Evolutionary conservation across 2,888 invertebrate species (phyloP).

Genomic region (Drosophila mimetica): DNA sequence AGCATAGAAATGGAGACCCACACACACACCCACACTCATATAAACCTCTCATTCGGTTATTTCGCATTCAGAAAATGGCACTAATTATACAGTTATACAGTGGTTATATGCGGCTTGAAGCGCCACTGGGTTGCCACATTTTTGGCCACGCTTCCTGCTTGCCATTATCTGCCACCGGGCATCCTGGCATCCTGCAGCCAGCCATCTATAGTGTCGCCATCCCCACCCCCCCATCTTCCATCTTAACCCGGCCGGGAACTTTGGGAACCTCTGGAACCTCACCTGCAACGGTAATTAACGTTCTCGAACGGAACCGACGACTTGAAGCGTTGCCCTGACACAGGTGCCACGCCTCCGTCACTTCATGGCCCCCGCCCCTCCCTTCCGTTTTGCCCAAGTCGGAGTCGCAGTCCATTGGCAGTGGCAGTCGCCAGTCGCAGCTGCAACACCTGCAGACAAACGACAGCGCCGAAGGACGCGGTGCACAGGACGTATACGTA

Average conservation of each 20-base stretch:
- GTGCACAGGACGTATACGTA: constrained; percentile 70
- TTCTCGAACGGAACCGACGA: constrained; percentile 76
- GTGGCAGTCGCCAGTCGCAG: constrained; percentile 57
- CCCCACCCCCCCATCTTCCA: not conserved
- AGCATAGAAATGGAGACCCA: not conserved
- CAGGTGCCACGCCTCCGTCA: constrained; percentile 35
- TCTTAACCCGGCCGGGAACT: constrained; percentile 11
- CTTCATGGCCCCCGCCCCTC: not conserved
- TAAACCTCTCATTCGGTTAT: constrained; percentile 73
- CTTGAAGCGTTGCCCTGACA: constrained; percentile 67
- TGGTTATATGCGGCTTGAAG: constrained; percentile 49
- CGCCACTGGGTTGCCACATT: constrained; percentile 51
- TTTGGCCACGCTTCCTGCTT: constrained; percentile 69
- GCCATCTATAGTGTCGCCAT: constrained; percentile 9
- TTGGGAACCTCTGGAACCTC: constrained; percentile 20
- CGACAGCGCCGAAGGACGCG: constrained; percentile 41
- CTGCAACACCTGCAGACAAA: constrained; percentile 74
- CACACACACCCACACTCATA: constrained; percentile 19
- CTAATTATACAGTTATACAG: constrained; percentile 74
- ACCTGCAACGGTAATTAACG: constrained; percentile 70
- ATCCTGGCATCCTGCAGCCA: not conserved
- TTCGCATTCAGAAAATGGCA: constrained; percentile 70
- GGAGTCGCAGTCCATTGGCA: constrained; percentile 47
- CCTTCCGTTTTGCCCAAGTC: constrained; percentile 1
- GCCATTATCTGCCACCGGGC: constrained; percentile 50